Evolutionary conservation across 2,113 vertebrate species (phyloP).

Genomic region (Chascanopsetta lugubris): DNA sequence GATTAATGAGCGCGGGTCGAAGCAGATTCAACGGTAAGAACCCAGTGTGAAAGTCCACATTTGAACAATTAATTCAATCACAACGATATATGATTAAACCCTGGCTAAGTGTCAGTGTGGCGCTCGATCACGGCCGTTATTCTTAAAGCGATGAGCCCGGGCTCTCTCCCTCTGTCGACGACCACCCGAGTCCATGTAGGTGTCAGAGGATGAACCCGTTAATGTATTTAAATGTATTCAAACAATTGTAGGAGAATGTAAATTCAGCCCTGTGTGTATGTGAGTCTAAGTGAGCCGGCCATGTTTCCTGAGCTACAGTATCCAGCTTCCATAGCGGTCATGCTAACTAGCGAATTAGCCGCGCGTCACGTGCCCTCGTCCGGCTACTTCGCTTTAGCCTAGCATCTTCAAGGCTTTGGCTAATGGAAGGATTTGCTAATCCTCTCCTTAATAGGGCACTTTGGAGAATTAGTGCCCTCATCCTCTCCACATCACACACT

Average conservation of each 20-base stretch:
- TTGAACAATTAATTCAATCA: slow-evolving; percentile 71
- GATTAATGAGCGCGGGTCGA: slow-evolving; percentile 61
- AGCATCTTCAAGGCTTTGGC: slow-evolving; percentile 70
- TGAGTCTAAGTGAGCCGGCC: slow-evolving; percentile 11
- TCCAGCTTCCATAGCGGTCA: slow-evolving; percentile 23
- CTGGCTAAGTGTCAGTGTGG: slow-evolving; percentile 34
- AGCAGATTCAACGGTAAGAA: slow-evolving; percentile 51
- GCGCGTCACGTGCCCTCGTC: slow-evolving; percentile 30
- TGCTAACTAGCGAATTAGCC: slow-evolving; percentile 39
- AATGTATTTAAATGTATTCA: slow-evolving; percentile 4
- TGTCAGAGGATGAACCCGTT: neutral
- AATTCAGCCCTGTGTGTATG: too few species aligned
- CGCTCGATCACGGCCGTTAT: slow-evolving; percentile 55
- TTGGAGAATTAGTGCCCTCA: slow-evolving; percentile 76
- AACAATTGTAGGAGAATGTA: too few species aligned
- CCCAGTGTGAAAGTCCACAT: slow-evolving; percentile 56
- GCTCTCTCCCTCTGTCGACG: slow-evolving; percentile 14
- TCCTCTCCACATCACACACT: slow-evolving; percentile 67
- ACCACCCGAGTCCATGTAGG: slow-evolving; percentile 9
- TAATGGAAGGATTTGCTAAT: slow-evolving; percentile 72
- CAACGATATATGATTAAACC: slow-evolving; percentile 67
- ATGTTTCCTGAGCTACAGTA: slow-evolving; percentile 18
- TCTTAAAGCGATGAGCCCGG: slow-evolving; percentile 29
- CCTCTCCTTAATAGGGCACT: slow-evolving; percentile 71
- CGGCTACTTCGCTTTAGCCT: slow-evolving; percentile 62